Evolutionary conservation across 2,797 vertebrate species (phyloP).

Genomic region (Capromys pilorides): DNA sequence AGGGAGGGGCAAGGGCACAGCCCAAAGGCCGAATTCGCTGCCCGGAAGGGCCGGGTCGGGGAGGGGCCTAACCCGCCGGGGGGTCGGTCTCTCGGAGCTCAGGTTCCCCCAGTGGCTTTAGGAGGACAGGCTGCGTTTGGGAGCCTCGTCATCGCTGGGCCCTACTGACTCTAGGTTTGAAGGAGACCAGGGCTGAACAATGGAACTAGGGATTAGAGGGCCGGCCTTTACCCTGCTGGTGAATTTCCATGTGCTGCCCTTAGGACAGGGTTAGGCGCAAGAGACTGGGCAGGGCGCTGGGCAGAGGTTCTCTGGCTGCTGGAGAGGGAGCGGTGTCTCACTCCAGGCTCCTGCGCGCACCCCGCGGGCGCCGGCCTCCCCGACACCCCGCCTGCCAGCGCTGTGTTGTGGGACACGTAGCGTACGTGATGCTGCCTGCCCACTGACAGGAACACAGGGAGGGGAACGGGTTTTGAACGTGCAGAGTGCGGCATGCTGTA

Average conservation of each 20-base stretch:
- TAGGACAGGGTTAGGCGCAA: not conserved
- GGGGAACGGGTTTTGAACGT: not conserved
- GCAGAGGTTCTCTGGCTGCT: not conserved
- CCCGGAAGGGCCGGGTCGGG: not conserved
- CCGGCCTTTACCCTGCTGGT: not conserved
- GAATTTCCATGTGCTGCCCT: not conserved
- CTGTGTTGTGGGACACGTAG: not conserved
- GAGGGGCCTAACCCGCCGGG: too few species aligned
- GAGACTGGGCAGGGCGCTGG: not conserved
- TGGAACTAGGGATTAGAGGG: not conserved
- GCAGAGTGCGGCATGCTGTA: not conserved
- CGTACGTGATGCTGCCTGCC: not conserved
- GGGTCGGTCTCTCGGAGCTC: accelerated
- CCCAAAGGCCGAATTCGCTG: not conserved
- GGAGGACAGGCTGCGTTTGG: accelerated
- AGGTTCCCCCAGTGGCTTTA: not conserved
- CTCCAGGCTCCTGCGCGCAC: not conserved
- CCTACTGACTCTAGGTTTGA: not conserved
- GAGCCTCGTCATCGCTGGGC: not conserved
- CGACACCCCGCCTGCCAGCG: not conserved
- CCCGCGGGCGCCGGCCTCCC: not conserved
- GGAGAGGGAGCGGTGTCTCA: too few species aligned
- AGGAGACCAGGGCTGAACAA: not conserved
- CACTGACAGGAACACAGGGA: not conserved
- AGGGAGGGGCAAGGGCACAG: accelerated